Base-by-base conservation (phyloP, 2,888 invertebrate genomes). In the Tetranychus truncatus region DNA sequence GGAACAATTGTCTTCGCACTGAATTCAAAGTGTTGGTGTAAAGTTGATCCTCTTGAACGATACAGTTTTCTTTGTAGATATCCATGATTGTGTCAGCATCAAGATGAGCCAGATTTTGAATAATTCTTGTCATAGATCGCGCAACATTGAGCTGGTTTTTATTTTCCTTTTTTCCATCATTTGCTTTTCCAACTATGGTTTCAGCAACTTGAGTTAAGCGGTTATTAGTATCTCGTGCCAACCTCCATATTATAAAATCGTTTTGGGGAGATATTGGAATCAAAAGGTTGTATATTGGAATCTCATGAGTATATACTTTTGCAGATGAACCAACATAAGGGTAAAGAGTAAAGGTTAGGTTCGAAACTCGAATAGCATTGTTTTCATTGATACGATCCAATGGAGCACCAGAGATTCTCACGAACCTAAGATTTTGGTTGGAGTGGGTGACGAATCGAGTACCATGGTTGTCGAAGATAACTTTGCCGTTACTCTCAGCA, bases 1-100 rank as follows among this genome's bases (percentile, higher is more conserved):
- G 72, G 45, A 82, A 78, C 6, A 81, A 74, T 73, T 81, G 80
- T 75, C 82, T 81, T 77, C 8, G n/a, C 20, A 75, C 74, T 11
- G 66, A 45, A 8, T 77, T 72, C 11, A 78, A 74, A 9, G 66
- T 45, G 6, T 74, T 77, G 20, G 77, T 77, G 77, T 78, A 24
- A 15, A 11, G 34, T 21, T 21, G 1, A 9, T 72, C 44, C 20
- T 69, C 24, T 24, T 44, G 6, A 21, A 21, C 15, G 34, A 20
- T 21, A 15, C 24, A 45, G 55, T 55, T 24, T 44, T 8, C 11
- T 6, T 21, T 1, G 69, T 24, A 69, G 18, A 45, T 18, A 0
- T 66, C 15, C 9, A 74, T 75, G 45, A 78, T 77, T 67, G 73
- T 45, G 65, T 74, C 45, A 6, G 77, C 77, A 72, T 75, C 75